Evolutionary conservation across 2,888 invertebrate genomes (phyloP).

Genomic region (Drosophila anomelani): DNA sequence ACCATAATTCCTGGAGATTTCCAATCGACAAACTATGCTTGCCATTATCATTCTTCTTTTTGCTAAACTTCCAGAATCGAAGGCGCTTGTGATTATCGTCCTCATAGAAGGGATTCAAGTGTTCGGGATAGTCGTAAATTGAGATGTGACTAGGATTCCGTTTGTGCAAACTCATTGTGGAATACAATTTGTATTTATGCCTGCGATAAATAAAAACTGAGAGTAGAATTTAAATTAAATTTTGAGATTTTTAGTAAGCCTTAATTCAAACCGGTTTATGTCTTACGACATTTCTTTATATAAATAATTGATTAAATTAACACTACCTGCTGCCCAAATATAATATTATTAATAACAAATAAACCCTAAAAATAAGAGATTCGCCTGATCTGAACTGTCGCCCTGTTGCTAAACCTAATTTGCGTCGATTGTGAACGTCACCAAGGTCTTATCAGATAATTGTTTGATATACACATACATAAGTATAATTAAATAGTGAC

Average conservation of each 20-base stretch:
- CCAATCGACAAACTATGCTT: constrained; percentile 87
- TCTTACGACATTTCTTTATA: constrained; percentile 5
- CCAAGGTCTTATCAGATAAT: constrained; percentile 14
- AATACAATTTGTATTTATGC: constrained; percentile 70
- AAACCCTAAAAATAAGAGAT: constrained; percentile 3
- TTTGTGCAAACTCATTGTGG: constrained; percentile 71
- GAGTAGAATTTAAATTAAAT: background rate
- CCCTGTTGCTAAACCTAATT: constrained; percentile 1
- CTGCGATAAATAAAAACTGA: constrained; percentile 54
- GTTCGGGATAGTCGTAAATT: constrained; percentile 90
- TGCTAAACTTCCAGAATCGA: constrained; percentile 87
- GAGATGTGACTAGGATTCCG: constrained; percentile 85
- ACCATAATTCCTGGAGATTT: constrained; percentile 88
- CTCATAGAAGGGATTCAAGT: constrained; percentile 91
- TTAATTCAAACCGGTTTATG: constrained; percentile 5
- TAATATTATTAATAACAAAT: constrained; percentile 3
- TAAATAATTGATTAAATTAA: constrained; percentile 21
- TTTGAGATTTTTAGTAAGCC: no score
- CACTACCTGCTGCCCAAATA: constrained; percentile 12
- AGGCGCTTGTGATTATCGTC: constrained; percentile 88
- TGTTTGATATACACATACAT: constrained; percentile 1
- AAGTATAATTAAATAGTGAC: constrained; percentile 16
- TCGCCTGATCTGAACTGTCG: constrained; percentile 5
- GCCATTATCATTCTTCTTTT: constrained; percentile 64
- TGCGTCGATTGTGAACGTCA: background rate